These are phyloP conservation scores for Fopius arisanus DNA, from an alignment of 1,140 invertebrate species.

Conservation along the genomic window DNA sequence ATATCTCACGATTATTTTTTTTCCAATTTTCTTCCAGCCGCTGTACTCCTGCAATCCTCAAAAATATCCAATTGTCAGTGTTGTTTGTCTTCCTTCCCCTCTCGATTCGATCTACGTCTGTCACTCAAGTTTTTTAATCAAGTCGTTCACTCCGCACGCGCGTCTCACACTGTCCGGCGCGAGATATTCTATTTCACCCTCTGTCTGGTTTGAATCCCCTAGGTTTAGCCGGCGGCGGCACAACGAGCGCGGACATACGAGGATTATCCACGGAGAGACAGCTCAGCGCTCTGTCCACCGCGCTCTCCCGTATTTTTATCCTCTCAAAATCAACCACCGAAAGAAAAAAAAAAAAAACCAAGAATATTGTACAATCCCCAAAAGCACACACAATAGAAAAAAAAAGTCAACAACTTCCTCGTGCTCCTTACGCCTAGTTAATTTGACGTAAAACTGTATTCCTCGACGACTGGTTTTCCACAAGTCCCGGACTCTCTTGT, in stretches of 20 bases:
- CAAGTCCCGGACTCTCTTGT: too few relatives aligned
- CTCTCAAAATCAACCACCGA: not conserved
- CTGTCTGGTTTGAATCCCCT: constrained; percentile 42
- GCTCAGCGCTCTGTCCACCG: not conserved
- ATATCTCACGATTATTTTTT: constrained; percentile 2
- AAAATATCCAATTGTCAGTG: not conserved
- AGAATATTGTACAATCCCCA: too few relatives aligned
- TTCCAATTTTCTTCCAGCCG: constrained; percentile 25
- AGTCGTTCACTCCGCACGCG: constrained; percentile 27
- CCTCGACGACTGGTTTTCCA: not conserved
- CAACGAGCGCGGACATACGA: constrained; percentile 35
- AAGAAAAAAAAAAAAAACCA: too few relatives aligned
- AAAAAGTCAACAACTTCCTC: not conserved
- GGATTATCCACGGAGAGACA: constrained; percentile 11
- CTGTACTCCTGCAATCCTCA: not conserved
- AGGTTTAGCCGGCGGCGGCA: constrained; percentile 41
- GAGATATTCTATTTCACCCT: constrained; percentile 47
- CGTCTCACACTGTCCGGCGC: constrained; percentile 32
- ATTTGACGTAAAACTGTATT: not conserved
- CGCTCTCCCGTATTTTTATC: not conserved
- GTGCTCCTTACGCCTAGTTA: not conserved
- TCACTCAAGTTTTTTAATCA: constrained; percentile 15
- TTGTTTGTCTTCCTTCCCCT: not conserved
- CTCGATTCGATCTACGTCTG: not conserved
- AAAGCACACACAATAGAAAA: not conserved